These are phyloP conservation scores for Eupithecia abbreviata DNA, from an alignment of 2,888 invertebrate species.

Conservation along the genomic window DNA sequence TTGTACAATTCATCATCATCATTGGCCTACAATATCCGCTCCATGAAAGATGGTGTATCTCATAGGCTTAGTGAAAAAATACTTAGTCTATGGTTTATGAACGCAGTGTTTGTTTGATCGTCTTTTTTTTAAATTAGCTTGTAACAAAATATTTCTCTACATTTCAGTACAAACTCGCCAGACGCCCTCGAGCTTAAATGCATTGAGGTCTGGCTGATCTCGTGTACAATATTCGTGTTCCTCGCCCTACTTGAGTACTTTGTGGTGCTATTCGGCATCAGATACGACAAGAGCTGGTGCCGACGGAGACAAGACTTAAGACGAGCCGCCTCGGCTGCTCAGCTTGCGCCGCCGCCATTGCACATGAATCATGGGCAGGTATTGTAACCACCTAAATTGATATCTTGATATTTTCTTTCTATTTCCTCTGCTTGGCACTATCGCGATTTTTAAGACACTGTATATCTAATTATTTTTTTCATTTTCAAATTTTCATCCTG, in stretches of 20 bases:
- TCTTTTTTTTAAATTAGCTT: neutral
- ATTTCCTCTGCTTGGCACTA: conserved; percentile 3
- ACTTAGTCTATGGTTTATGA: no score
- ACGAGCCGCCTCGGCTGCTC: conserved; percentile 74
- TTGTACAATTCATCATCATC: neutral
- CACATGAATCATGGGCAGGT: conserved; percentile 80
- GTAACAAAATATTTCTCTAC: neutral
- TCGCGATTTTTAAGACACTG: neutral
- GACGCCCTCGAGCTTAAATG: conserved; percentile 86
- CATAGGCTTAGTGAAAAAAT: no score
- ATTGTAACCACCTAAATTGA: conserved; percentile 1
- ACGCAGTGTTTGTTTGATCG: no score
- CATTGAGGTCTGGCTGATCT: conserved; percentile 87
- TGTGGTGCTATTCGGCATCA: conserved; percentile 86
- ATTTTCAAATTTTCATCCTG: neutral
- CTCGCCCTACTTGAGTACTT: conserved; percentile 86
- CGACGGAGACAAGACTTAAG: conserved; percentile 73
- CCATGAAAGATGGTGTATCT: no score
- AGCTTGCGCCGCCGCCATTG: conserved; percentile 71
- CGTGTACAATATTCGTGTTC: conserved; percentile 86
- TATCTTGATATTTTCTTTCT: neutral
- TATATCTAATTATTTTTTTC: neutral
- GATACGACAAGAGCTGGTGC: conserved; percentile 87
- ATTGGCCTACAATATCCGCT: no score
- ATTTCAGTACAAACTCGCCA: conserved; percentile 85